Percentiles rank a stretch among this genome's conserved stretches.
phyloP scores from a whole-genome alignment of 2,113 vertebrate genomes.

The Ploceus nigricollis region DNA sequence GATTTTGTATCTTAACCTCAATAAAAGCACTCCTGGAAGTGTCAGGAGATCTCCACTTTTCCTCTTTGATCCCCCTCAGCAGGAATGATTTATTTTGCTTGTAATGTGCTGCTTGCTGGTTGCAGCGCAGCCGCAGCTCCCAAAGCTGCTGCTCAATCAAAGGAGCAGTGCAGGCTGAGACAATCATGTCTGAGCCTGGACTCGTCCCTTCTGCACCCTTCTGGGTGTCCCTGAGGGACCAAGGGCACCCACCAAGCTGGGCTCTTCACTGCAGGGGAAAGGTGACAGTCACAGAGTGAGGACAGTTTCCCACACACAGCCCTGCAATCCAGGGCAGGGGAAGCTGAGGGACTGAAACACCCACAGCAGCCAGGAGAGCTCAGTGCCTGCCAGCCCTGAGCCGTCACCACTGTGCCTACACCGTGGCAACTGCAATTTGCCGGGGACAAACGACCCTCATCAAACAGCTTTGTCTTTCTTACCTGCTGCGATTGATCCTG shows the following conservation, averaged over 20 bases:
- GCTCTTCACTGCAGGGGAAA: fast-evolving
- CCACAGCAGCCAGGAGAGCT: neutral
- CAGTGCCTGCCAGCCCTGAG: neutral
- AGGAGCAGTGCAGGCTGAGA: neutral
- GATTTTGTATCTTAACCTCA: neutral
- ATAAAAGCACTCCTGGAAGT: fast-evolving
- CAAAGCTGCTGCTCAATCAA: neutral
- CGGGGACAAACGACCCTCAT: fast-evolving
- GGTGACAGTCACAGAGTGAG: neutral
- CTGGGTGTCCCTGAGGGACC: neutral
- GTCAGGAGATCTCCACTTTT: neutral
- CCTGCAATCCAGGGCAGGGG: neutral
- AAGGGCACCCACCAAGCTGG: fast-evolving
- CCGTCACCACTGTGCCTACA: too few species aligned
- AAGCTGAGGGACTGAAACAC: fast-evolving
- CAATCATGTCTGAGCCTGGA: fast-evolving
- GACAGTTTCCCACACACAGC: too few species aligned
- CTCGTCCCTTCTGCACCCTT: fast-evolving
- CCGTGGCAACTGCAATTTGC: too few species aligned
- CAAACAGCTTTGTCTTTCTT: neutral
- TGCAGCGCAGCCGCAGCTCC: neutral
- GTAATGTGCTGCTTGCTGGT: neutral
- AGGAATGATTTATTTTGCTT: neutral
- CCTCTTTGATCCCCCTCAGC: neutral
- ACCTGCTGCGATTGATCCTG: neutral